Conservation (phyloP, 2,888 invertebrate genomes). For the Hyppa rectilinea region DNA sequence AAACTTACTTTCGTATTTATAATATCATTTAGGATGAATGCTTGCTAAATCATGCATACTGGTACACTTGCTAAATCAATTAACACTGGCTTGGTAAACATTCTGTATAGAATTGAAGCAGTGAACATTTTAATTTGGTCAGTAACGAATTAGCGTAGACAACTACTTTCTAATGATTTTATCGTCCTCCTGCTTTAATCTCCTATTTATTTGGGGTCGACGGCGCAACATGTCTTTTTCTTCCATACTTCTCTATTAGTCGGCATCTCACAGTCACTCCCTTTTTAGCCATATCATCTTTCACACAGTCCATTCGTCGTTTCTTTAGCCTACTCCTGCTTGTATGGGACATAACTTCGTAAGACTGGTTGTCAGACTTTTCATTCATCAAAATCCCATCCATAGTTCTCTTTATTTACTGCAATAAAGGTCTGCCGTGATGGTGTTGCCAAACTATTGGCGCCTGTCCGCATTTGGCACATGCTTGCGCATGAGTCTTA, state of each 20-base stretch:
- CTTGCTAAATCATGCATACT: slow-evolving; percentile 57
- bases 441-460: slow-evolving; percentile 45
- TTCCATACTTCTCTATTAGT: not conserved
- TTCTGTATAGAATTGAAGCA: slow-evolving; percentile 21
- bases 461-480: slow-evolving; percentile 30
- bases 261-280: not conserved
- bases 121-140: slow-evolving; percentile 29
- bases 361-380: not conserved
- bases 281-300: not conserved
- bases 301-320: not conserved
- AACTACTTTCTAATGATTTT: slow-evolving; percentile 29
- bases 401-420: not conserved
- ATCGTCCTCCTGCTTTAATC: not conserved
- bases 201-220: not conserved
- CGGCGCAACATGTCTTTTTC: not conserved
- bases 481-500: slow-evolving; percentile 37
- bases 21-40: too few species aligned
- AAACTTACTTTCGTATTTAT: too few species aligned
- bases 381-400: too few species aligned
- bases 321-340: not conserved
- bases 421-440: slow-evolving; percentile 3
- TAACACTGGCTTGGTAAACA: slow-evolving; percentile 47
- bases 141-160: slow-evolving; percentile 1
- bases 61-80: slow-evolving; percentile 52
- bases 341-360: not conserved